phyloP scores from a whole-genome alignment of 2,888 invertebrate species.

The Amiota communis region DNA sequence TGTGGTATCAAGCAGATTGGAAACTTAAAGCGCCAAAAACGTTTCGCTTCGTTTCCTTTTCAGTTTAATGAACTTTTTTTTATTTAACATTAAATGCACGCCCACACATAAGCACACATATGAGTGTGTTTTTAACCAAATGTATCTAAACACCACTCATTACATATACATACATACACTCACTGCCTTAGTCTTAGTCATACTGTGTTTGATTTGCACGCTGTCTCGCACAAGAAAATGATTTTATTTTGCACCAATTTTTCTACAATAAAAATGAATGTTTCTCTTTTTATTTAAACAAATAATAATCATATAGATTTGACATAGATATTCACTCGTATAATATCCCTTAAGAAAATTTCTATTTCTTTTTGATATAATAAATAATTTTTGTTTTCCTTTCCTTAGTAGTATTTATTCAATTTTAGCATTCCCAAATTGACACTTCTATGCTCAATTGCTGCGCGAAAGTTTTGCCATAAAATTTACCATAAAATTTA shows the following conservation, averaged over 20 bases:
- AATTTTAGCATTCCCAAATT: conserved; percentile 16
- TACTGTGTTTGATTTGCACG: neutral
- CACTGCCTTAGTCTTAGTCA: neutral
- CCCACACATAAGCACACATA: neutral
- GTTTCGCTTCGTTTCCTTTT: conserved; percentile 25
- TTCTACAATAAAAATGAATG: neutral
- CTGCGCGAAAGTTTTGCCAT: conserved; percentile 13
- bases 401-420: neutral
- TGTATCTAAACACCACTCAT: neutral
- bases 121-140: neutral
- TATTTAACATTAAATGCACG: neutral
- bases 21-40: conserved; percentile 12
- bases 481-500: conserved; percentile 25
- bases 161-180: neutral
- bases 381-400: neutral
- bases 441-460: conserved; percentile 16
- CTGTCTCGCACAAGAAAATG: conserved; percentile 22
- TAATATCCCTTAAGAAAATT: neutral
- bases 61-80: conserved; percentile 25
- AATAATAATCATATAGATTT: conserved; percentile 5
- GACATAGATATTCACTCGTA: neutral
- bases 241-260: neutral
- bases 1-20: too few species aligned
- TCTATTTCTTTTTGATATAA: neutral
- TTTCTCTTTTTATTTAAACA: neutral